A percentile compares a stretch with the other conserved stretches of the same genome.
Evolutionary conservation across 2,113 vertebrate species (phyloP).

Genomic region (Trachemys scripta): DNA sequence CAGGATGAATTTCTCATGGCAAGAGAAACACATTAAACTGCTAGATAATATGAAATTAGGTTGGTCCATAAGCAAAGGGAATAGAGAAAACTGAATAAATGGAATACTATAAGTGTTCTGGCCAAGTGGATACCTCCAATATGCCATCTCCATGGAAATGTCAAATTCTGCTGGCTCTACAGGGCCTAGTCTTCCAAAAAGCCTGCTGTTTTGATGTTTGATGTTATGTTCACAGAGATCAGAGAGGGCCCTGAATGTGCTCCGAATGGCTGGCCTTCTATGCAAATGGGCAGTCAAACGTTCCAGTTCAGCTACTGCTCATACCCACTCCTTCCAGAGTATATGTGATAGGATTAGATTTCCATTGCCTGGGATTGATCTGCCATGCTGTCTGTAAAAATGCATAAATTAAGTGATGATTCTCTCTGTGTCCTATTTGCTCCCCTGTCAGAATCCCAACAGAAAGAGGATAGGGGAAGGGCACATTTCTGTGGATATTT

Average conservation of each 20-base stretch:
- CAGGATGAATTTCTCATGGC: background rate
- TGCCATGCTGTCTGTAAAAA: background rate
- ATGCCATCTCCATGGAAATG: background rate
- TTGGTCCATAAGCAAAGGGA: background rate
- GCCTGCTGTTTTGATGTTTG: background rate
- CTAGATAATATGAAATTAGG: background rate
- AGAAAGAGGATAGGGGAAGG: background rate
- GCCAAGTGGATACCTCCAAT: background rate
- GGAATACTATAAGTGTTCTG: background rate
- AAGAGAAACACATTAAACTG: background rate
- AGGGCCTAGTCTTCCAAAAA: background rate
- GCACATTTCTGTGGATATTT: rapidly evolving
- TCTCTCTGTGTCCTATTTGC: background rate
- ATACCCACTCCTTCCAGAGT: background rate
- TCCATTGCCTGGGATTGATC: background rate
- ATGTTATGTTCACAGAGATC: background rate
- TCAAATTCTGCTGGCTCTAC: background rate
- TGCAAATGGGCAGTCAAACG: background rate
- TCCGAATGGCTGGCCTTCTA: background rate
- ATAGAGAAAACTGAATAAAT: background rate
- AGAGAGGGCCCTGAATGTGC: background rate
- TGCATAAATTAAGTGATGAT: background rate
- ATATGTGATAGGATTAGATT: background rate
- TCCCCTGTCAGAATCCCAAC: background rate
- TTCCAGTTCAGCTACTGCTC: background rate